Evolutionary conservation across 2,888 invertebrate species (phyloP), one percentile per base, ranked within the genome.

Genomic region (Nomada goodeniana): DNA sequence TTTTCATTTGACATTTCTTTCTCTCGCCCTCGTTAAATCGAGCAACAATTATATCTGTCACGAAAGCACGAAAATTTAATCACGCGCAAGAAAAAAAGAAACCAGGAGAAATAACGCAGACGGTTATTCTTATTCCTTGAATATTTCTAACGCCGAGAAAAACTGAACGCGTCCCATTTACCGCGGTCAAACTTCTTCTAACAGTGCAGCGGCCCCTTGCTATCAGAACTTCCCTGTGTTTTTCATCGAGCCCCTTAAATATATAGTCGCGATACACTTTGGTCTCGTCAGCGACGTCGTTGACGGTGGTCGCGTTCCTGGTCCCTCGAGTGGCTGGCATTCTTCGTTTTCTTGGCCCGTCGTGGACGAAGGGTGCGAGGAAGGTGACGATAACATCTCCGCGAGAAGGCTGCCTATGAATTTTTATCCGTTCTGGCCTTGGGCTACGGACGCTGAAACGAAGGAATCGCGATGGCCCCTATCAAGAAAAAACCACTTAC

Each of bases 321-420:
- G 55, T 57, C 67, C 61, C 60, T 60, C 76, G 67, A 82, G 84
- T 71, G 71, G 79, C 76, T 82, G 80, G 70, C 75, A 86, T 87
- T 87, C 80, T 87, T 87, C 80, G 80, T 82, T 84, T 79, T 69
- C 50, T 60, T 73, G 80, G 67, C 63, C 53, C 64, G 78, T 60
- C 65, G 47, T 57, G 65, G 84, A 76, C 68, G 86, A 80, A 83
- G 85, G 76, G 80, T 44, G 78, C 78, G 71, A 78, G 64, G 74
- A 67, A 78, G 77, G 60, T 59, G 78, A 72, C 76, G 88, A 88
- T 88, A 88, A 88, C 86, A 88, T 88, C 88, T 88, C 83, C 74
- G 80, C 72, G 71, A 86, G 76, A 82, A 86, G 79, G 71, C 68
- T 73, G 83, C 73, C 85, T 88, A 88, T 88, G 88, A 88, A 88